Conservation (phyloP, 1,140 invertebrate species). For the Sitodiplosis mosellana region DNA sequence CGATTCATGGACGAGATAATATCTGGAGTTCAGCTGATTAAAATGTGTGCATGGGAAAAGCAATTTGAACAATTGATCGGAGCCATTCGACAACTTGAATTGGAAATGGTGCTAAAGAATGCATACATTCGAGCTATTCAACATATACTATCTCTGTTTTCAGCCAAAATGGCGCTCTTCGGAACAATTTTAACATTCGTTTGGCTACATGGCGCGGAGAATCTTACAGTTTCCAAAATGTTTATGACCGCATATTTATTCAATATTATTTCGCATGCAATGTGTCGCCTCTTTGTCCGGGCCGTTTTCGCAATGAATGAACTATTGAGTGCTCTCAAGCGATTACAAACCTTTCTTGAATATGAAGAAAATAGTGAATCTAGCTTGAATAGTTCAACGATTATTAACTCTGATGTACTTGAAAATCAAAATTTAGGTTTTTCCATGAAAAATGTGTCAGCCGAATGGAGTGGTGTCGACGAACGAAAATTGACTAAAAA, state of each 20-base stretch:
- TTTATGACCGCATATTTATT: conserved; percentile 48
- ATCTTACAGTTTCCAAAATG: conserved; percentile 36
- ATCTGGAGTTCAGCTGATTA: conserved; percentile 43
- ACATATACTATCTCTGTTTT: conserved; percentile 50
- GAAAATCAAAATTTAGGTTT: not conserved
- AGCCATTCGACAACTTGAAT: conserved; percentile 37
- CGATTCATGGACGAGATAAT: conserved; percentile 65
- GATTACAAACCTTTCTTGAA: conserved; percentile 31
- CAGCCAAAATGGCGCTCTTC: conserved; percentile 45
- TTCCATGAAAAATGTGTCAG: conserved; percentile 10
- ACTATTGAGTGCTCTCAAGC: too few relatives aligned
- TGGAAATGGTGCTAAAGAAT: conserved; percentile 39
- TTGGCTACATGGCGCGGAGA: conserved; percentile 26
- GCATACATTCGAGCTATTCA: conserved; percentile 51
- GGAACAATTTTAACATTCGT: conserved; percentile 40
- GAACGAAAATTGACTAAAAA: not conserved
- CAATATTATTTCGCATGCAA: conserved; percentile 38
- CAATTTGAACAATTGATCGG: conserved; percentile 42
- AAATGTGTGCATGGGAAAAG: conserved; percentile 66
- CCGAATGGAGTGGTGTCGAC: conserved; percentile 10
- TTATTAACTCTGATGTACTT: too few relatives aligned
- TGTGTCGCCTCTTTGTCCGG: conserved; percentile 53
- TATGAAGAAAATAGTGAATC: conserved; percentile 34
- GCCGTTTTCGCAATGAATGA: too few relatives aligned
- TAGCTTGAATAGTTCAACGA: too few relatives aligned